Evolutionary conservation across 2,888 invertebrate genomes (phyloP).

Genomic region (Dorcus parallelipipedus): DNA sequence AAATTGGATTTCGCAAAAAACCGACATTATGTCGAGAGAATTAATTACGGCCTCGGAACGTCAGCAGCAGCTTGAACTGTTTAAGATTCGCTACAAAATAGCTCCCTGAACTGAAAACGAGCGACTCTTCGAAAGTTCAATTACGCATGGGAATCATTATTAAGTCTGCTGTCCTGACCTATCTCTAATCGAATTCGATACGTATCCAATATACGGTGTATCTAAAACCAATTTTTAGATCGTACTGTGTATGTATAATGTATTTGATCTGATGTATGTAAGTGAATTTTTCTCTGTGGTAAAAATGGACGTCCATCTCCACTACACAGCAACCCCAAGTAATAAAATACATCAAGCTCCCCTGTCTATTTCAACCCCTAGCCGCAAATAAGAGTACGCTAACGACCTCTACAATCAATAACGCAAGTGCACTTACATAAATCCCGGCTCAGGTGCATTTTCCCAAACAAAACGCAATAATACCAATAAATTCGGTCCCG

Average conservation of each 20-base stretch:
- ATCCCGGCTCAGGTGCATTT: slow-evolving; percentile 40
- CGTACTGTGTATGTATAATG: not conserved
- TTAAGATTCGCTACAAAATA: slow-evolving; percentile 7
- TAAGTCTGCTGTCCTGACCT: not conserved
- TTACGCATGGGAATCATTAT: not conserved
- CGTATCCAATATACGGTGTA: no score
- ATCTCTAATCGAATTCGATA: no score
- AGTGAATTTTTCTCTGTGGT: not conserved
- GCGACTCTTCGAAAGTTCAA: not conserved
- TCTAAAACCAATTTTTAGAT: not conserved
- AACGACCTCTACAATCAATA: slow-evolving; percentile 40
- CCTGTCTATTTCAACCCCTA: slow-evolving; percentile 30
- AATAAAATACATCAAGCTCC: slow-evolving; percentile 30
- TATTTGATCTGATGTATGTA: not conserved
- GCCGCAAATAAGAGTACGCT: slow-evolving; percentile 39
- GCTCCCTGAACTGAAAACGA: not conserved
- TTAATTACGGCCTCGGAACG: slow-evolving; percentile 17
- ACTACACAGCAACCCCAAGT: slow-evolving; percentile 12
- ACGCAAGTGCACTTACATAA: slow-evolving; percentile 39
- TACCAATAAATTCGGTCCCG: slow-evolving; percentile 22
- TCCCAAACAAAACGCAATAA: slow-evolving; percentile 28
- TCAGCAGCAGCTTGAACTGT: slow-evolving; percentile 11
- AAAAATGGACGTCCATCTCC: not conserved
- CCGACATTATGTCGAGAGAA: slow-evolving; percentile 15
- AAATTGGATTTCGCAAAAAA: slow-evolving; percentile 23